These are phyloP conservation scores for Entelurus aequoreus DNA, from an alignment of 2,113 vertebrate species.

Conservation along the genomic window DNA sequence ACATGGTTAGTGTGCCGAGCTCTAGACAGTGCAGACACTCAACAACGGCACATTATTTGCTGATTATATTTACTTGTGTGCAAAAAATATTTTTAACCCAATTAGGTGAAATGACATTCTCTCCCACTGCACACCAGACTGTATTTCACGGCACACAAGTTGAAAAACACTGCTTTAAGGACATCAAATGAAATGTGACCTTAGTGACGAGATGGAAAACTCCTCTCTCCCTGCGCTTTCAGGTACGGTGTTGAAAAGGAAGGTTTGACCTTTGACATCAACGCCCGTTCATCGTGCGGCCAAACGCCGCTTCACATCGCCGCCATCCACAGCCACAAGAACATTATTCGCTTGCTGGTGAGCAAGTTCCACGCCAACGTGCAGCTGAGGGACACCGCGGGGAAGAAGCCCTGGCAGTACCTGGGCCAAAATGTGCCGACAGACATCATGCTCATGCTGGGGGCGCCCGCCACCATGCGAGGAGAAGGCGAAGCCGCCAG, in stretches of 20 bases:
- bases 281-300: conserved; percentile 76
- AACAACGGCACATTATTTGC: no score
- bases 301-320: conserved; percentile 90
- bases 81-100: no score
- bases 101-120: no score
- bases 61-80: no score
- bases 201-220: no score
- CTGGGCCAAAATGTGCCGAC: conserved; percentile 56
- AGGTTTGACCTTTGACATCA: conserved; percentile 74
- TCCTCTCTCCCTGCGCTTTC: conserved; percentile 3
- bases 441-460: conserved; percentile 80
- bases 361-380: conserved; percentile 77
- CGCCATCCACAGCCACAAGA: conserved; percentile 82
- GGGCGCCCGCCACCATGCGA: conserved; percentile 58
- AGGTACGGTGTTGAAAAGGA: conserved; percentile 65
- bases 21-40: no score
- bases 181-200: no score
- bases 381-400: conserved; percentile 77
- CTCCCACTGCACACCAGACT: no score
- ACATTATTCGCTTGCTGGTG: conserved; percentile 81
- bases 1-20: no score
- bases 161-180: no score
- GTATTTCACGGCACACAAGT: no score
- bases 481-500: neutral
- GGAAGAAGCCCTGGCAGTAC: conserved; percentile 89